Evolutionary conservation across 2,797 vertebrate species (phyloP), one percentile per base, ranked within the genome.

Genomic region (Poecilia velifera): DNA sequence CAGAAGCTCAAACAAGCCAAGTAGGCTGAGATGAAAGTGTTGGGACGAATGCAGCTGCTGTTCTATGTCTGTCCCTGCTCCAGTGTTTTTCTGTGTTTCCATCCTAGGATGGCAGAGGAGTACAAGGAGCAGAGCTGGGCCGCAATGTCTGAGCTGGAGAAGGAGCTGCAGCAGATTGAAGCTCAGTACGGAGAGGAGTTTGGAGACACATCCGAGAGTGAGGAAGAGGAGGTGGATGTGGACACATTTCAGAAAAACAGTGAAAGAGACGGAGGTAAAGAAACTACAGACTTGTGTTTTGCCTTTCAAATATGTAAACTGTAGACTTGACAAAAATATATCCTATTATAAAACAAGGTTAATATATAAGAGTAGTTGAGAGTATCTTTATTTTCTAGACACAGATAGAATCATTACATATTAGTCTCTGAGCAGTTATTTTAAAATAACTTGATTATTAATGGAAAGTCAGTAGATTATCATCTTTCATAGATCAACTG

Each of bases 81-180:
- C 59, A 8, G 18, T 81, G 10, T 1, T 18, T 18, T 5, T 53
- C 0, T 45, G 0, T 18, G 22, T 74, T 1, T 34, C 82, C 25
- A 6, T 43, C 7, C 8, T 79, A 98, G 98, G 76, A 93, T 98
- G 89, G 97, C 95, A 0, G 97, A 97, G 82, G 95, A 97, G 79
- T 99, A 99, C 91, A 95, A 97, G 89, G 98, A 99, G 85, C 98
- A 98, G 95, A 99, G 97, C 93, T 99, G 98, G 98, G 96, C 96
- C 5, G 94, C 97, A 4, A 95, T 97, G 97, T 97, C 97, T 2
- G 96, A 97, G 76, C 92, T 99, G 47, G 98, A 99, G 94, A 98
- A 96, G 90, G 98, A 98, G 85, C 95, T 99, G 84, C 96, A 96
- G 93, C 97, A 98, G 94, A 99, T 99, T 76, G 98, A 99, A 87